A percentile compares a stretch with the other conserved stretches of the same genome.
Evolutionary conservation across 2,113 vertebrate species (phyloP).

Genomic region (Peromyscus leucopus): DNA sequence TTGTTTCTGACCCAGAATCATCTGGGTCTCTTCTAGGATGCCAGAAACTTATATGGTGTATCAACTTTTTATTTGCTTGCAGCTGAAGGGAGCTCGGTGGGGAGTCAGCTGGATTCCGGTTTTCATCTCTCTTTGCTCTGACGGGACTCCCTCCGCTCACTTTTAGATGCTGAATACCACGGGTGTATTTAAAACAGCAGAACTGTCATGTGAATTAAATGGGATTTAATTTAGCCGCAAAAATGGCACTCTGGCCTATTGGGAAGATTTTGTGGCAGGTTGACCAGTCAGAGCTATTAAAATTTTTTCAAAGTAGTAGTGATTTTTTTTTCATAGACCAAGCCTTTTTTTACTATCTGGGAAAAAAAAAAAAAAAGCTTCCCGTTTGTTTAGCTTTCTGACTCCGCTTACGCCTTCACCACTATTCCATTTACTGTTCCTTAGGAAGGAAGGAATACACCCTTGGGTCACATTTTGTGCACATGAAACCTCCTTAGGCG

Average conservation of each 20-base stretch:
- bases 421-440: neutral
- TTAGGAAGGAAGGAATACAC: neutral
- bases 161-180: slow-evolving; percentile 17
- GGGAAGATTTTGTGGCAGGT: neutral
- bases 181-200: neutral
- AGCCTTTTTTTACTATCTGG: neutral
- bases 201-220: neutral
- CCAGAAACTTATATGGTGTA: neutral
- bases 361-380: neutral
- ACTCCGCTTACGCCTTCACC: neutral
- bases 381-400: neutral
- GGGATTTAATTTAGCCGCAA: slow-evolving; percentile 14
- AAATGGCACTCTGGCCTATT: neutral
- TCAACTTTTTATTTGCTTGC: neutral
- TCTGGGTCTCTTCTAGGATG: neutral
- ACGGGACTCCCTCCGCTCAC: neutral
- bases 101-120: neutral
- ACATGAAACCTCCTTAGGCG: neutral
- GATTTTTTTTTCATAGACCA: neutral
- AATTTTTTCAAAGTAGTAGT: neutral
- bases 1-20: neutral
- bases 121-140: neutral
- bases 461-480: neutral
- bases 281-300: neutral
- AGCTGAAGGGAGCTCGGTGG: slow-evolving; percentile 3